Conservation (phyloP, 1,140 invertebrate species). For the Teleopsis dalmanni region DNA sequence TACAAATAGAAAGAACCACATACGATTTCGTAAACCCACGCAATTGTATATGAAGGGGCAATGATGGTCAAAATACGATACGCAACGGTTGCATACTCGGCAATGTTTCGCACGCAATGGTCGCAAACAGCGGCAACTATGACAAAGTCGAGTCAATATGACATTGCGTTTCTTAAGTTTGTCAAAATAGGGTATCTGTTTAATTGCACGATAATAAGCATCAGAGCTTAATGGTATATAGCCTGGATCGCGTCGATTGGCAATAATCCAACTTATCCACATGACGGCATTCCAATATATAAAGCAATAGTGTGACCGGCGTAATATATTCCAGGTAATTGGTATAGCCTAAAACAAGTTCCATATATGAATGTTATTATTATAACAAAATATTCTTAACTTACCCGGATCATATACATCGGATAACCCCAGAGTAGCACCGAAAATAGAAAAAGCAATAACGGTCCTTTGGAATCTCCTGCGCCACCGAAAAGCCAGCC, state of each 20-base stretch:
- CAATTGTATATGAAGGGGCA: constrained; percentile 94
- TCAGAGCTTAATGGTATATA: constrained; percentile 83
- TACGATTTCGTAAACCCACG: constrained; percentile 74
- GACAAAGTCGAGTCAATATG: constrained; percentile 79
- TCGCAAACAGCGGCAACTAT: constrained; percentile 80
- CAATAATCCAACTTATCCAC: constrained; percentile 88
- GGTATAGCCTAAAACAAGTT: constrained; percentile 61
- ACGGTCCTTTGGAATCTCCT: constrained; percentile 79
- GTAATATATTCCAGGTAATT: constrained; percentile 79
- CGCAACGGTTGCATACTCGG: constrained; percentile 83
- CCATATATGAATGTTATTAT: no score
- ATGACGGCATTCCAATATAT: constrained; percentile 83
- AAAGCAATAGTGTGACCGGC: constrained; percentile 80
- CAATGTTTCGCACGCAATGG: constrained; percentile 87
- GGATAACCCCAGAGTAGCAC: constrained; percentile 86
- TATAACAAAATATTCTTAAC: constrained; percentile 19
- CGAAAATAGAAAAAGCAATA: constrained; percentile 77
- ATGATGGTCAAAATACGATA: constrained; percentile 89
- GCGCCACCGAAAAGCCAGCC: constrained; percentile 82
- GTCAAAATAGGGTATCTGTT: constrained; percentile 81
- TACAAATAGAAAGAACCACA: constrained; percentile 88
- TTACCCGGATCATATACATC: constrained; percentile 80
- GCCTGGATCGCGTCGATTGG: constrained; percentile 80
- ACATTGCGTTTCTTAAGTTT: constrained; percentile 81
- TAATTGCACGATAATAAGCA: constrained; percentile 79